Base-by-base conservation (phyloP, 2,113 vertebrate genomes). In the Glaucidium brasilianum region DNA sequence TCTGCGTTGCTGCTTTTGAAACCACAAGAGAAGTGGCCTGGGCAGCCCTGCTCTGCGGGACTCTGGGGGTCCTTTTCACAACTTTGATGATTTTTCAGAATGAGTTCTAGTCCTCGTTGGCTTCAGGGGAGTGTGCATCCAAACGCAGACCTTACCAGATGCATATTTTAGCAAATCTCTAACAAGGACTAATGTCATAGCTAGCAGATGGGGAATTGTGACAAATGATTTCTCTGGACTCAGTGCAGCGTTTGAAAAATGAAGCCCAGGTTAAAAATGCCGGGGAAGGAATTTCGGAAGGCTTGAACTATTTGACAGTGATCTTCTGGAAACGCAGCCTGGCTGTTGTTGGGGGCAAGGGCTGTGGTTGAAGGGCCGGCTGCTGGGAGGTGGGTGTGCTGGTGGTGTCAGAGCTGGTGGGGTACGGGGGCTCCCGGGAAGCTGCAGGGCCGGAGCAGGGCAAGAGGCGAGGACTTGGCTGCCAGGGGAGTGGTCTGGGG, bases 391-490 rank as follows among this genome's bases (percentile, higher is more conserved):
- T 21, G 49, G 34, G 25, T 37, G 60, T 2, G 1, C 8, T 10
- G 16, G n/a, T n/a, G 69, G 35, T 29, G 45, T 32, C 0, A 2
- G 37, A 22, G 58, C 64, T 52, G 84, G 41, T 56, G 17, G 5
- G 59, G 5, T 14, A 3, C 1, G 1, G n/a, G 8, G 15, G 13
- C 25, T 56, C 47, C 26, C 0, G 6, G 39, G 47, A 23, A 30
- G 75, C 80, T 50, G 41, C 0, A 0, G 49, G 59, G 52, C 52
- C 30, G 43, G n/a, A 52, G 47, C 47, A 49, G 29, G 29, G 52
- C 56, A 13, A 29, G 41, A 19, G 56, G 15, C 73, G 12, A 3
- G 11, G 22, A 3, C 19, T 15, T 35, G 34, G 10, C 26, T 34
- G 67, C 39, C 62, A 12, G 37, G 53, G 49, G 9, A 60, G 21